Base-by-base conservation (phyloP, 2,113 vertebrate genomes). In the Benitochromis conjunctus region DNA sequence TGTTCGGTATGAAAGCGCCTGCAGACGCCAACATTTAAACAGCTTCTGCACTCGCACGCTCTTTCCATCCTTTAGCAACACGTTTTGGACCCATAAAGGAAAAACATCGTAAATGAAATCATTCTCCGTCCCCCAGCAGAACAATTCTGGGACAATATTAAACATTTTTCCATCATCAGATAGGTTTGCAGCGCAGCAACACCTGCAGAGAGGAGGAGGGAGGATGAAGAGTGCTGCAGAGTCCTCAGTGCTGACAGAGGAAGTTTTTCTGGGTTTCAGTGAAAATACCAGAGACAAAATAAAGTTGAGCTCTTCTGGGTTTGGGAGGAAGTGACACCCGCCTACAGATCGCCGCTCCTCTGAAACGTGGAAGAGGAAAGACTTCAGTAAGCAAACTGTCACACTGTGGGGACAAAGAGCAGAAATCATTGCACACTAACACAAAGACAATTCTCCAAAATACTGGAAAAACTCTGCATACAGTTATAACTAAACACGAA, bases 201-300 rank as follows among this genome's bases (percentile, higher is more conserved):
- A 92, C 86, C 83, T 91, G 89, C 58, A 88, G 38, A 46, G 29
- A 78, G 29, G 8, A 71, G 5, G 5, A 14, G 54, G 21, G 51
- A 53, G 29, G 82, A 76, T 4, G 21, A 56, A 51, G 80, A 69
- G 57, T 80, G 41, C 5, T 51, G 78, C 43, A 71, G 58, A 43
- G 58, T 84, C 85, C 38, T 64, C 51, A 41, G 80, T 74, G 69
- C 92, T 91, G 86, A 91, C 82, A 36, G n/a, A 82, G 86, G 78
- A 83, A 69, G 62, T 55, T 38, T 88, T 36, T 89, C 85, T 81
- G 81, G 41, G 34, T 84, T 84, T 86, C 56, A 82, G 77, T 48
- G 24, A 74, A 18, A 46, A 46, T 18, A 71, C 5, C 21, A 71
- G 66, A 43, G 64, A 71, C 3, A 66, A 66, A 69, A 69, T 41